Evolutionary conservation across 1,140 invertebrate genomes (phyloP).

Genomic region (Apis florea): DNA sequence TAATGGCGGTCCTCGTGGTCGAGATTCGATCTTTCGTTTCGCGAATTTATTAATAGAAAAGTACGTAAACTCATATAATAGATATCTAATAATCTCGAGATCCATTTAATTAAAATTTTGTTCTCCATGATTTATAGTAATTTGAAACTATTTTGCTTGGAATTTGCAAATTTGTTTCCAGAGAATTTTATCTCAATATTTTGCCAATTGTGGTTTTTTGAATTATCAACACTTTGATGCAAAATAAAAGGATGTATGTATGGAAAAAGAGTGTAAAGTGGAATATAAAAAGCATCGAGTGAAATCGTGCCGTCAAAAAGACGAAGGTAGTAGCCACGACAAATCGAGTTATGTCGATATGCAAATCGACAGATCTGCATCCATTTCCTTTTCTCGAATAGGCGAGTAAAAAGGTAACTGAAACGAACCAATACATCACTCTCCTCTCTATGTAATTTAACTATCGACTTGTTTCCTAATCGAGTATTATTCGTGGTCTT

Average conservation of each 20-base stretch:
- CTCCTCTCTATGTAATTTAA: constrained; percentile 9
- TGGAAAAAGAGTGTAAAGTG: neutral
- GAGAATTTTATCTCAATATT: no score
- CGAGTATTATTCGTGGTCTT: neutral
- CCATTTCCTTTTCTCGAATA: constrained; percentile 27
- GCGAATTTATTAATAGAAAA: no score
- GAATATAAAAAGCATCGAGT: constrained; percentile 2
- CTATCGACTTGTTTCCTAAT: neutral
- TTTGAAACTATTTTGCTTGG: no score
- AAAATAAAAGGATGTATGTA: neutral
- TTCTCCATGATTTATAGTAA: no score
- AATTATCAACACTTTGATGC: no score
- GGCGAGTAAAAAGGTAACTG: neutral
- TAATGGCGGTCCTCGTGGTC: neutral
- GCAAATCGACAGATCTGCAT: constrained; percentile 45
- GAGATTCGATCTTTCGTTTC: neutral
- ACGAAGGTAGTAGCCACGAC: constrained; percentile 37
- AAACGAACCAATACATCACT: neutral
- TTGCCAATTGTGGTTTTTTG: no score
- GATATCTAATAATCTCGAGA: no score
- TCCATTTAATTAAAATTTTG: no score
- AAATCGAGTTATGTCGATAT: constrained; percentile 51
- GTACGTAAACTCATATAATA: no score
- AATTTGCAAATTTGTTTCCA: no score
- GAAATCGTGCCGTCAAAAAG: constrained; percentile 37